Evolutionary conservation across 2,888 invertebrate species (phyloP), one percentile per base, ranked within the genome.

Genomic region (Mimas tiliae): DNA sequence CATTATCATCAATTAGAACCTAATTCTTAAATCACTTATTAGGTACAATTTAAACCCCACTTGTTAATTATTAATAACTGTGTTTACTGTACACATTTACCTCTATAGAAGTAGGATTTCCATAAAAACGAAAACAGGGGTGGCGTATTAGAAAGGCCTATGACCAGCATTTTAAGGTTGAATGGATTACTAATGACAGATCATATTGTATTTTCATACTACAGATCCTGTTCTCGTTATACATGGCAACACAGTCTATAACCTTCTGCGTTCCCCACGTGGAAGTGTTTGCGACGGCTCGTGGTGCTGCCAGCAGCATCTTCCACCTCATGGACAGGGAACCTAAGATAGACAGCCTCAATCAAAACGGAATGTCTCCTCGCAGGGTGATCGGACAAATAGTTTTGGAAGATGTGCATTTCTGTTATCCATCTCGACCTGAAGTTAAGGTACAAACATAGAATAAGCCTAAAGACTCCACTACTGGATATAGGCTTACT

Each of bases 391-490:
- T 85, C 3, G 98, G 98, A 0, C 95, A 96, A 63, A 95, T 98
- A 45, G 91, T 94, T 68, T 94, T 98, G 74, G 94, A 95, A 72
- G 94, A 96, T 72, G 94, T 98, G 1, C 91, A 95, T 74, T 98
- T 98, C 81, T 94, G 94, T 64, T 98, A 98, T 84, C 98, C 98
- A 0, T 95, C 97, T 0, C 88, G 98, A 63, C 95, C 95, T 16
- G 96, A 97, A 74, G 95, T 96, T 0, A 94, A 95, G 89, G 96
- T 96, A 81, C 14, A 42, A 7, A 9, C 8, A 9, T 38, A 38
- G 38, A 6, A 38, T 9, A 9, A 7, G 9, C 6, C 38, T 38
- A 27, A 27, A 27, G 1, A 27, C 27, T 3, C 4, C 27, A 27
- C 27, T 27, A 27, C 27, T 27, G 27, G 4, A 27, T 27, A 27